These are phyloP conservation scores for Mizuhopecten yessoensis DNA, from an alignment of 1,140 invertebrate species.

Conservation along the genomic window DNA sequence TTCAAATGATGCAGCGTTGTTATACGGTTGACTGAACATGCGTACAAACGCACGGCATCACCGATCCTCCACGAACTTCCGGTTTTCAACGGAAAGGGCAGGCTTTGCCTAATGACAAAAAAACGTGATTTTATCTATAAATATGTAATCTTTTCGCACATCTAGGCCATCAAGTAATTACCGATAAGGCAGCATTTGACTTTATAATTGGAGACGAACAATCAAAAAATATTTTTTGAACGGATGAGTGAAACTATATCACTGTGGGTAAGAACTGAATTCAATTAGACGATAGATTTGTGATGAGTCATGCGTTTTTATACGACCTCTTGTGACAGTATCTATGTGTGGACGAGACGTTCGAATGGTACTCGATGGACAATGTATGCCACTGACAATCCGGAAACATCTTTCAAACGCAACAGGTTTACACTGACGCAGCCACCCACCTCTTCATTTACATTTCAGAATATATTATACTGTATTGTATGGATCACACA, in stretches of 20 bases:
- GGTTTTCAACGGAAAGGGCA: not conserved
- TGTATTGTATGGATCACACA: no score
- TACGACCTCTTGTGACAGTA: not conserved
- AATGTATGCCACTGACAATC: not conserved
- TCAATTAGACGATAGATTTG: not conserved
- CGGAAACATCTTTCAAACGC: no score
- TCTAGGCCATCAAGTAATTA: conserved; percentile 2
- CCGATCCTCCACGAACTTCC: not conserved
- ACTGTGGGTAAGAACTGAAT: not conserved
- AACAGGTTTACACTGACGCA: no score
- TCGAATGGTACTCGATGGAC: not conserved
- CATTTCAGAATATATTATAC: no score
- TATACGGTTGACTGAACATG: not conserved
- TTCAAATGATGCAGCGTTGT: not conserved
- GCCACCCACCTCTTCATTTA: no score
- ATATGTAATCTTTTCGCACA: not conserved
- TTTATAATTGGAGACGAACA: not conserved
- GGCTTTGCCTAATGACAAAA: not conserved
- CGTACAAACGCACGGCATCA: not conserved
- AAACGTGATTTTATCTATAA: not conserved
- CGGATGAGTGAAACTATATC: not conserved
- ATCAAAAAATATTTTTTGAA: not conserved
- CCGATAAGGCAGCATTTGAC: not conserved
- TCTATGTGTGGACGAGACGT: not conserved
- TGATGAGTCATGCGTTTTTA: not conserved